These are phyloP conservation scores for Eristalinus aeneus DNA, from an alignment of 2,888 invertebrate genomes.

Conservation along the genomic window DNA sequence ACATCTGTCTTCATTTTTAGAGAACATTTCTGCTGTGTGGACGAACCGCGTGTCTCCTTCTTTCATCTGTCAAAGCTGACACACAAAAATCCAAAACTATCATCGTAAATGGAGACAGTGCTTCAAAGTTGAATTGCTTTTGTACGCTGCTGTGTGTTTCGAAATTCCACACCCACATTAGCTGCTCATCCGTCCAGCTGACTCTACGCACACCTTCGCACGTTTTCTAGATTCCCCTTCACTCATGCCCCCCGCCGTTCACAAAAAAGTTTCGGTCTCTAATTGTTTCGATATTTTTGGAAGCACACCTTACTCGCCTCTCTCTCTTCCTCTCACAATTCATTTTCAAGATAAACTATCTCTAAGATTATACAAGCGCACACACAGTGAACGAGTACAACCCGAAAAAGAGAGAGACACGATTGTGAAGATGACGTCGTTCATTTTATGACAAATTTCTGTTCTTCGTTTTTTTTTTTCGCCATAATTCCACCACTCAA, in stretches of 20 bases:
- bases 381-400: neutral
- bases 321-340: neutral
- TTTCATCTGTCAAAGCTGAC: too few species aligned
- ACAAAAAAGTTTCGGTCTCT: neutral
- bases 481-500: neutral
- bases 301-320: neutral
- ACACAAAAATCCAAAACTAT: too few species aligned
- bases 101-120: too few species aligned
- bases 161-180: neutral
- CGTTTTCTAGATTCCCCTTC: neutral
- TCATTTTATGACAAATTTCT: neutral
- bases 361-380: slow-evolving; percentile 12
- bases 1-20: too few species aligned
- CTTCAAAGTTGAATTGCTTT: neutral
- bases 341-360: slow-evolving; percentile 18
- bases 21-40: too few species aligned
- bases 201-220: neutral
- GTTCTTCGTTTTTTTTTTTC: neutral
- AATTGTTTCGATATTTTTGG: slow-evolving; percentile 41
- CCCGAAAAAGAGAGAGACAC: neutral
- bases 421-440: neutral
- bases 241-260: too few species aligned
- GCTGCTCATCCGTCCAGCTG: neutral
- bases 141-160: neutral
- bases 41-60: too few species aligned